These are phyloP conservation scores for Drosophila takahashii DNA, from an alignment of 1,140 invertebrate species.

Conservation along the genomic window DNA sequence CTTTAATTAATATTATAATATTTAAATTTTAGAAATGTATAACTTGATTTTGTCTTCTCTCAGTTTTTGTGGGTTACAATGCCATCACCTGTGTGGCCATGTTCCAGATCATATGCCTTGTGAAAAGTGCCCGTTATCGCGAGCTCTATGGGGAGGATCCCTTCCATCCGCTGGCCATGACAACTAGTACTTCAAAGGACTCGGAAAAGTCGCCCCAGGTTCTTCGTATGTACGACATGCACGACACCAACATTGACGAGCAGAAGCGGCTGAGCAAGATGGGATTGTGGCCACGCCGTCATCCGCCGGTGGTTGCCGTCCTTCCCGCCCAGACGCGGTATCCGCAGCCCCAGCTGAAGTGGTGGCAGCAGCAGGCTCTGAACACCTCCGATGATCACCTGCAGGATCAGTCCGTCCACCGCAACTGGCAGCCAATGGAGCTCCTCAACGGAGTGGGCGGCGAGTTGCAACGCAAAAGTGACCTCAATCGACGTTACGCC, in stretches of 20 bases:
- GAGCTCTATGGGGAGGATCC: slow-evolving; percentile 81
- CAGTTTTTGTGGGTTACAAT: slow-evolving; percentile 78
- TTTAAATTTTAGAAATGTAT: not conserved
- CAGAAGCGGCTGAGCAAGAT: slow-evolving; percentile 65
- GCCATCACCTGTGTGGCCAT: slow-evolving; percentile 68
- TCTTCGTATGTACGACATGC: slow-evolving; percentile 44
- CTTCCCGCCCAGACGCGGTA: slow-evolving; percentile 49
- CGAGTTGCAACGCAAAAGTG: slow-evolving; percentile 62
- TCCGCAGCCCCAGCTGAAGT: slow-evolving; percentile 48
- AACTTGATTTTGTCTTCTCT: not conserved
- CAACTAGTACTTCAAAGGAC: not conserved
- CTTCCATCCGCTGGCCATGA: slow-evolving; percentile 50
- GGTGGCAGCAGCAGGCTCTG: slow-evolving; percentile 69
- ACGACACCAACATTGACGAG: slow-evolving; percentile 66
- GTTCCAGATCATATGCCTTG: slow-evolving; percentile 70
- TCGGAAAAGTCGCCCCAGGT: slow-evolving; percentile 39
- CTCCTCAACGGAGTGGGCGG: slow-evolving; percentile 56
- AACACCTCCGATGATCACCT: slow-evolving; percentile 35
- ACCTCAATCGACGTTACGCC: slow-evolving; percentile 57
- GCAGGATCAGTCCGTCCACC: slow-evolving; percentile 53
- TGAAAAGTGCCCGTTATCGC: slow-evolving; percentile 61
- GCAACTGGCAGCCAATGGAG: slow-evolving; percentile 63
- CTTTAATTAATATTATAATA: too few relatives aligned
- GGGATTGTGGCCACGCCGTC: slow-evolving; percentile 55
- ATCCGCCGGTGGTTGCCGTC: slow-evolving; percentile 65